These are phyloP conservation scores for Argyresthia goedartella DNA, from an alignment of 2,888 invertebrate species.

Conservation along the genomic window DNA sequence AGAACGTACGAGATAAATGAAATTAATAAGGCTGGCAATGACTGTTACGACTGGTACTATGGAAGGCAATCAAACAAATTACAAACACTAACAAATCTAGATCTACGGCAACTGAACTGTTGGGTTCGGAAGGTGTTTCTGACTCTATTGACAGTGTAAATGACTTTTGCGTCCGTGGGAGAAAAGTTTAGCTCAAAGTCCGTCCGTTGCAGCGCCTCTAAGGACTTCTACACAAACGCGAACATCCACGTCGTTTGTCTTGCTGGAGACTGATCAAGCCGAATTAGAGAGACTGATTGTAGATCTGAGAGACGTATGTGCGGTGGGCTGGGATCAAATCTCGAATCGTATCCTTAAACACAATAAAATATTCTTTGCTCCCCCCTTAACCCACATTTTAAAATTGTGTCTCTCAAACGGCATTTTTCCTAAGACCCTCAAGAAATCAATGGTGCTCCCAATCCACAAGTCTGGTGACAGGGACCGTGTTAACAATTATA, in stretches of 20 bases:
- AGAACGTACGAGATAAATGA: neutral
- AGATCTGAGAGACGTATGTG: neutral
- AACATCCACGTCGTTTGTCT: neutral
- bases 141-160: neutral
- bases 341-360: constrained; percentile 1
- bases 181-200: neutral
- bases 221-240: too few species aligned
- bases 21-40: neutral
- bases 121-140: neutral
- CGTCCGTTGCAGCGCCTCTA: too few species aligned
- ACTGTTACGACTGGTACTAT: neutral
- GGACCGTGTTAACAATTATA: too few species aligned
- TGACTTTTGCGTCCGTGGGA: neutral
- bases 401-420: neutral
- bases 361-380: neutral
- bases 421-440: neutral
- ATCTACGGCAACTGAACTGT: neutral
- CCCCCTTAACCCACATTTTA: neutral
- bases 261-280: neutral
- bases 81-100: neutral
- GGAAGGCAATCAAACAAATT: neutral
- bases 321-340: constrained; percentile 5
- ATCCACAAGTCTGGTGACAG: constrained; percentile 5
- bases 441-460: neutral
- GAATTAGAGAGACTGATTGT: neutral